These are phyloP conservation scores for Sciurus niger DNA, from an alignment of 2,113 vertebrate genomes.

Conservation along the genomic window DNA sequence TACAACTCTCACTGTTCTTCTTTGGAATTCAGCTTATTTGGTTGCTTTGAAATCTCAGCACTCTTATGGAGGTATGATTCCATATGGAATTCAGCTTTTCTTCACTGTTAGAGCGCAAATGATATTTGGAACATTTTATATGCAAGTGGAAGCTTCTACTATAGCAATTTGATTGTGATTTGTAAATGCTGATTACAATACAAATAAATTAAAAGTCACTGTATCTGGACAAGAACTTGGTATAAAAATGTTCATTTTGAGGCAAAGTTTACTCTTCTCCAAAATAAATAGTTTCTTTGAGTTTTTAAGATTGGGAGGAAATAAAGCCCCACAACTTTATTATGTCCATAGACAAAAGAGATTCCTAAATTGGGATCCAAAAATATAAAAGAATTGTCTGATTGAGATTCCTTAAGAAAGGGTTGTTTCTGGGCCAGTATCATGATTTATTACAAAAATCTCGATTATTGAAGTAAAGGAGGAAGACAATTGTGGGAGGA, in stretches of 20 bases:
- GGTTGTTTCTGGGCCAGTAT: neutral
- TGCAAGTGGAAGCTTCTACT: neutral
- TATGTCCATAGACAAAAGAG: neutral
- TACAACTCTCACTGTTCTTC: neutral
- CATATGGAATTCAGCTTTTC: neutral
- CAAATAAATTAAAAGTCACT: neutral
- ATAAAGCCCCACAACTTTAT: neutral
- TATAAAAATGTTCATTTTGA: neutral
- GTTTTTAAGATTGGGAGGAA: neutral
- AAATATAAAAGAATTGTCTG: neutral
- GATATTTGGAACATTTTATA: neutral
- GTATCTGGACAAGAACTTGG: neutral
- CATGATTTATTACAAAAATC: neutral
- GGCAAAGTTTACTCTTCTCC: neutral
- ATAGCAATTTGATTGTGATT: neutral
- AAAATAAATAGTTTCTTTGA: neutral
- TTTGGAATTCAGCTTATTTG: neutral
- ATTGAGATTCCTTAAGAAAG: neutral
- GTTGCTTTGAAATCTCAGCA: neutral
- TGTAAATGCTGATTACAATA: neutral
- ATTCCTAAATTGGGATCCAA: neutral
- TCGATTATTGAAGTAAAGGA: neutral
- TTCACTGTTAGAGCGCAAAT: neutral
- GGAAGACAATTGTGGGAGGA: neutral
- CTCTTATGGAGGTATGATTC: neutral